A percentile compares a stretch with the other conserved stretches of the same genome.
These are phyloP conservation scores for Drosophila mimica DNA, from an alignment of 2,888 invertebrate species.

Conservation along the genomic window DNA sequence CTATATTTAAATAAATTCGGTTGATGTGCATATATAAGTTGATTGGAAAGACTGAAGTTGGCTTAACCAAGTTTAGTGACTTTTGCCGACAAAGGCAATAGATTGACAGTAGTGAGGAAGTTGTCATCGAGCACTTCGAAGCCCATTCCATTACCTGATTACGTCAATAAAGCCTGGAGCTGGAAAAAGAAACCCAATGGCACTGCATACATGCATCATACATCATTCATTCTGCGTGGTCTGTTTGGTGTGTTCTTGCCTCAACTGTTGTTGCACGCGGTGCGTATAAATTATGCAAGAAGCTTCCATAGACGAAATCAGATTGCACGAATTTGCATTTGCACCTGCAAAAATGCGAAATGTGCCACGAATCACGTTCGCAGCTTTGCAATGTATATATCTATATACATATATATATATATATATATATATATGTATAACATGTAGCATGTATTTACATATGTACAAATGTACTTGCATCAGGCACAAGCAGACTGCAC, in stretches of 20 bases:
- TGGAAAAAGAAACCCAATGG: slow-evolving; percentile 4
- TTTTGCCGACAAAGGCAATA: neutral
- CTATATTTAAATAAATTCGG: neutral
- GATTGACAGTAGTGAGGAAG: slow-evolving; percentile 1
- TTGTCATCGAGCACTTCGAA: slow-evolving; percentile 3
- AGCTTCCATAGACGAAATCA: slow-evolving; percentile 63
- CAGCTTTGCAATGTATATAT: slow-evolving; percentile 31
- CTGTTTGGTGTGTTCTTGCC: neutral
- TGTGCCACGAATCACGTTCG: slow-evolving; percentile 70
- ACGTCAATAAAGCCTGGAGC: slow-evolving; percentile 16
- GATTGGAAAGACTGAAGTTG: neutral
- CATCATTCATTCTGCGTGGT: slow-evolving; percentile 31
- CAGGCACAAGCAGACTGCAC: slow-evolving; percentile 18
- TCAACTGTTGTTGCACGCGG: slow-evolving; percentile 52
- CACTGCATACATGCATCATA: slow-evolving; percentile 22
- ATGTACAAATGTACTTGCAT: slow-evolving; percentile 19
- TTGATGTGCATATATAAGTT: neutral
- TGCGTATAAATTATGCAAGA: slow-evolving; percentile 69
- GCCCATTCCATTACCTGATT: slow-evolving; percentile 23
- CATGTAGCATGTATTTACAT: neutral
- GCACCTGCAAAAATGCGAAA: slow-evolving; percentile 70
- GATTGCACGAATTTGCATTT: slow-evolving; percentile 74
- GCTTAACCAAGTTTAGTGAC: neutral
- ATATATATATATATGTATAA: neutral
- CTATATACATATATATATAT: neutral